Conservation (phyloP, 37 sponge, comb jelly and placozoan genomes). For the Dysidea cf. avara region DNA sequence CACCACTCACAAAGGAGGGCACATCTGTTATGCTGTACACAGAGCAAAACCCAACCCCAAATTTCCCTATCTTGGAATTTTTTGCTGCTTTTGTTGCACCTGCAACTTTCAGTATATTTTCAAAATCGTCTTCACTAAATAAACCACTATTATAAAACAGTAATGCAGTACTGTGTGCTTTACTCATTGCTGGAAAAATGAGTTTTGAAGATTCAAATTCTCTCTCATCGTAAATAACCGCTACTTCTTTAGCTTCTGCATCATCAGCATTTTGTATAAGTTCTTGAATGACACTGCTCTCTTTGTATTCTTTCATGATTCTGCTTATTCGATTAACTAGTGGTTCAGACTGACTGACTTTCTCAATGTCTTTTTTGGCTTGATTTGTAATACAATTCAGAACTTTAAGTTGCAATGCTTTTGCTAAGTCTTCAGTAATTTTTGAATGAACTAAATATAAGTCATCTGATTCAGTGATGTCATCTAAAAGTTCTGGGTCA, state of each 20-base stretch:
- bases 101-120: slow-evolving; percentile 72
- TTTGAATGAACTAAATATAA: too few relatives aligned
- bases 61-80: slow-evolving; percentile 48
- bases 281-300: slow-evolving; percentile 73
- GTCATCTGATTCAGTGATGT: too few relatives aligned
- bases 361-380: slow-evolving; percentile 61
- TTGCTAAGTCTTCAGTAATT: too few relatives aligned
- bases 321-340: slow-evolving; percentile 61
- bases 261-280: slow-evolving; percentile 86
- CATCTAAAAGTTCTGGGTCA: too few relatives aligned
- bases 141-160: slow-evolving; percentile 50
- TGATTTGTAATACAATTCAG: too few relatives aligned
- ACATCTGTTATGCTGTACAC: slow-evolving; percentile 78
- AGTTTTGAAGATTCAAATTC: slow-evolving; percentile 6
- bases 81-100: slow-evolving; percentile 68
- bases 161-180: slow-evolving; percentile 70
- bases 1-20: too few relatives aligned
- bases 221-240: slow-evolving; percentile 59
- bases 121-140: slow-evolving; percentile 67
- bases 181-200: slow-evolving; percentile 50
- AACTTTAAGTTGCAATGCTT: too few relatives aligned
- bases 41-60: slow-evolving; percentile 78
- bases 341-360: slow-evolving; percentile 67
- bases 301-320: slow-evolving; percentile 74
- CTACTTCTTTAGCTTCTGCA: slow-evolving; percentile 73